These are phyloP conservation scores for Bolborhynchus lineola DNA, from an alignment of 2,113 vertebrate genomes.

Conservation along the genomic window DNA sequence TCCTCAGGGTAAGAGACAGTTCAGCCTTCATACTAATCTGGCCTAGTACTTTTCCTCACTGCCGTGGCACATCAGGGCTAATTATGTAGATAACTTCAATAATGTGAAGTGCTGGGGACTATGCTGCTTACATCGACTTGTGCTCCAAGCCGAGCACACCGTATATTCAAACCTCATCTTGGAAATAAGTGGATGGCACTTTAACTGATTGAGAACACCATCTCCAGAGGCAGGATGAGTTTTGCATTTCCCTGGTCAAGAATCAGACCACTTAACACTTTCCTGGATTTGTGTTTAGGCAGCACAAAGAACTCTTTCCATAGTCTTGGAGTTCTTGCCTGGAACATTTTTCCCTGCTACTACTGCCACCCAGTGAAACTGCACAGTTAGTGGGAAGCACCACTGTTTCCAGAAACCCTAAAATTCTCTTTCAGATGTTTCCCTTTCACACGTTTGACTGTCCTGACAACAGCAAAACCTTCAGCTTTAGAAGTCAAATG, in stretches of 20 bases:
- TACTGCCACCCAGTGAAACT: conserved; percentile 60
- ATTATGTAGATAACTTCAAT: conserved; percentile 35
- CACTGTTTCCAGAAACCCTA: neutral
- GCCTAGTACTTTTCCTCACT: conserved; percentile 5
- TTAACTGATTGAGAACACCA: neutral
- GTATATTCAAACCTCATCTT: neutral
- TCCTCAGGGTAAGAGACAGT: conserved; percentile 41
- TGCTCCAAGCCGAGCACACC: neutral
- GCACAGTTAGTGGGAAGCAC: neutral
- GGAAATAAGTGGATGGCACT: neutral
- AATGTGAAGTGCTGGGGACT: neutral
- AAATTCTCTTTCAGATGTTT: neutral
- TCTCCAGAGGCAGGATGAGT: neutral
- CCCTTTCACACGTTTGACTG: neutral
- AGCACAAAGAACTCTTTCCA: neutral
- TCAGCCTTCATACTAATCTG: conserved; percentile 31
- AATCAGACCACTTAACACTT: neutral
- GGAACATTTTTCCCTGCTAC: neutral
- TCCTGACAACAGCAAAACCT: neutral
- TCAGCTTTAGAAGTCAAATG: neutral
- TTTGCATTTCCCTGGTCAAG: neutral
- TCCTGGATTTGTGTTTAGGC: neutral
- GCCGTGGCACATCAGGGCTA: conserved; percentile 14
- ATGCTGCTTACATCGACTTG: neutral
- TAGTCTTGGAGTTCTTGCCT: neutral